Conservation (phyloP, 2,113 vertebrate genomes). For the Emydocephalus ijimae region DNA sequence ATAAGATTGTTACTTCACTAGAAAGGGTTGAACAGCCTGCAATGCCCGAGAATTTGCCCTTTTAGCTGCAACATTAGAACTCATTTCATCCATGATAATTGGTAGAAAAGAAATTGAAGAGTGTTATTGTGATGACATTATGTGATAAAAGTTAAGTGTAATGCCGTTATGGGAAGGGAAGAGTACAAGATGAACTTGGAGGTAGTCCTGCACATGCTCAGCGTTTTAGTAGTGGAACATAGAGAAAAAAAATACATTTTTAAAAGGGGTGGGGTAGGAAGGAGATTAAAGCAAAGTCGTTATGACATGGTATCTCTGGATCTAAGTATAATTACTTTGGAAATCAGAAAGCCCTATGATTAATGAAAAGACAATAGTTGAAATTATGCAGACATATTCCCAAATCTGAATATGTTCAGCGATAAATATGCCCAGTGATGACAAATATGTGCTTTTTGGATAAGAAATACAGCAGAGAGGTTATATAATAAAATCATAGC, state of each 20-base stretch:
- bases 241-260: background rate
- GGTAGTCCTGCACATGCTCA: background rate
- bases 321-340: background rate
- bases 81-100: background rate
- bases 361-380: background rate
- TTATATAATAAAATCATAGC: constrained; percentile 7
- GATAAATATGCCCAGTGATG: background rate
- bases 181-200: background rate
- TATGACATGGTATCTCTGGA: background rate
- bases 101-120: background rate
- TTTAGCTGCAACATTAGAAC: background rate
- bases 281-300: background rate
- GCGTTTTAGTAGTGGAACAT: background rate
- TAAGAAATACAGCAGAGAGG: background rate
- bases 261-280: background rate
- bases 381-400: background rate
- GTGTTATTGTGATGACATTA: background rate
- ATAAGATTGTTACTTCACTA: background rate
- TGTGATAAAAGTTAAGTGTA: background rate
- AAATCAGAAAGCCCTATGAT: background rate
- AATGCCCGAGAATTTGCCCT: background rate
- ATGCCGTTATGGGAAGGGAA: background rate
- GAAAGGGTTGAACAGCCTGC: background rate
- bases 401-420: background rate
- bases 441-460: background rate